Evolutionary conservation across 2,797 vertebrate genomes (phyloP).

Genomic region (Setipinna tenuifilis): DNA sequence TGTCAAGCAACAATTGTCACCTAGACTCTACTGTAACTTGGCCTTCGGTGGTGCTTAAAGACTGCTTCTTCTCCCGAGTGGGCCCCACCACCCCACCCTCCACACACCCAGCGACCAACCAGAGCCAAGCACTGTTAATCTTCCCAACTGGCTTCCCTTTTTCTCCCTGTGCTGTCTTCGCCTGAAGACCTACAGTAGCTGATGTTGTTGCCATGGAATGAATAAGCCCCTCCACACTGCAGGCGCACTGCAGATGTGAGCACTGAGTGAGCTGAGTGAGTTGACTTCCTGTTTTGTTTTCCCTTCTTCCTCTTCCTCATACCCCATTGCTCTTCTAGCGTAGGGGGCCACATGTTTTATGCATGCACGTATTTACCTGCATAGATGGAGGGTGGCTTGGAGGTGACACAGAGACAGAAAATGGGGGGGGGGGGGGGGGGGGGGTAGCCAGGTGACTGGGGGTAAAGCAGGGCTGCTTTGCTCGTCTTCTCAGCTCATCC

Average conservation of each 20-base stretch:
- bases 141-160: not conserved
- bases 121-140: not conserved
- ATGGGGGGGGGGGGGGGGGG: not conserved
- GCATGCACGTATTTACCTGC: not conserved
- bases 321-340: not conserved
- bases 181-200: not conserved
- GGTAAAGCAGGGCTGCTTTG: not conserved
- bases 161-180: not conserved
- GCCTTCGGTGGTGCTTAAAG: too few relatives aligned
- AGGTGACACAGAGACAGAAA: not conserved
- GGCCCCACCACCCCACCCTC: too few relatives aligned
- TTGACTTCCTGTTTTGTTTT: not conserved
- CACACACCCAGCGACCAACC: not conserved
- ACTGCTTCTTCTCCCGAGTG: too few relatives aligned
- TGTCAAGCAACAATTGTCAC: too few relatives aligned
- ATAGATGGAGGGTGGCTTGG: not conserved
- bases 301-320: not conserved
- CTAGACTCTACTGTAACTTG: too few relatives aligned
- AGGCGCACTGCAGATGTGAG: not conserved
- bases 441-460: not conserved
- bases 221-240: not conserved
- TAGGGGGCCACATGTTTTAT: not conserved
- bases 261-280: not conserved
- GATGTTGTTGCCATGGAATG: not conserved
- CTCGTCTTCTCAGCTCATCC: not conserved